A percentile compares a stretch with the other conserved stretches of the same genome.
Evolutionary conservation across 2,113 vertebrate species (phyloP).

Genomic region (Corvus moneduloides): DNA sequence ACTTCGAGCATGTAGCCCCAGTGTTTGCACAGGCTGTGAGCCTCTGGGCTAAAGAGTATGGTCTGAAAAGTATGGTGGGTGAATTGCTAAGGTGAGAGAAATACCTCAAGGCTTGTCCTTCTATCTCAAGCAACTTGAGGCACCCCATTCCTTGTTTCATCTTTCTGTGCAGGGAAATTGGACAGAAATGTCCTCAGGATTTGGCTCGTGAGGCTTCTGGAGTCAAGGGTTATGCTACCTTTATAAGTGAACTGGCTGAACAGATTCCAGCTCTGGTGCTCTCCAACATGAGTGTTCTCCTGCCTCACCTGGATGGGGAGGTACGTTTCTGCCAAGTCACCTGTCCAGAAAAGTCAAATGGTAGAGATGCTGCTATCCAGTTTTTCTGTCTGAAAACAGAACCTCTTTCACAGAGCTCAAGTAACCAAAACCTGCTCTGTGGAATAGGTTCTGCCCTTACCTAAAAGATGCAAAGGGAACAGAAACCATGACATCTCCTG

Average conservation of each 20-base stretch:
- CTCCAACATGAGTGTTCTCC: slow-evolving; percentile 87
- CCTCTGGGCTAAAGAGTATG: slow-evolving; percentile 88
- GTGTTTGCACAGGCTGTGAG: slow-evolving; percentile 87
- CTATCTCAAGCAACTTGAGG: background rate
- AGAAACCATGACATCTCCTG: background rate
- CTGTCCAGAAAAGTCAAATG: background rate
- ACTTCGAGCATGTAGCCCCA: slow-evolving; percentile 89
- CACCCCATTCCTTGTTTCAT: background rate
- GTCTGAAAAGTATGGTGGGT: slow-evolving; percentile 87
- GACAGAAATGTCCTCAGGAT: slow-evolving; percentile 88
- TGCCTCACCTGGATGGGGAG: slow-evolving; percentile 91
- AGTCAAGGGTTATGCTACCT: slow-evolving; percentile 83
- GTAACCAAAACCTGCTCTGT: background rate
- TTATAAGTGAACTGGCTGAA: slow-evolving; percentile 85
- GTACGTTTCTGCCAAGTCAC: slow-evolving; percentile 41
- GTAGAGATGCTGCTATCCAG: background rate
- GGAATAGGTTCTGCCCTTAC: background rate
- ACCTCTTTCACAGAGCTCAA: background rate
- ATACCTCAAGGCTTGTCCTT: background rate
- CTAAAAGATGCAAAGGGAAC: background rate
- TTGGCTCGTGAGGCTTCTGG: slow-evolving; percentile 82
- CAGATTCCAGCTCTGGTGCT: slow-evolving; percentile 82
- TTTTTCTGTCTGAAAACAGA: background rate
- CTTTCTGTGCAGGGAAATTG: slow-evolving; percentile 83
- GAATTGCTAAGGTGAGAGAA: slow-evolving; percentile 87